Evolutionary conservation across 2,113 vertebrate species (phyloP).

Genomic region (Anguilla japonica): DNA sequence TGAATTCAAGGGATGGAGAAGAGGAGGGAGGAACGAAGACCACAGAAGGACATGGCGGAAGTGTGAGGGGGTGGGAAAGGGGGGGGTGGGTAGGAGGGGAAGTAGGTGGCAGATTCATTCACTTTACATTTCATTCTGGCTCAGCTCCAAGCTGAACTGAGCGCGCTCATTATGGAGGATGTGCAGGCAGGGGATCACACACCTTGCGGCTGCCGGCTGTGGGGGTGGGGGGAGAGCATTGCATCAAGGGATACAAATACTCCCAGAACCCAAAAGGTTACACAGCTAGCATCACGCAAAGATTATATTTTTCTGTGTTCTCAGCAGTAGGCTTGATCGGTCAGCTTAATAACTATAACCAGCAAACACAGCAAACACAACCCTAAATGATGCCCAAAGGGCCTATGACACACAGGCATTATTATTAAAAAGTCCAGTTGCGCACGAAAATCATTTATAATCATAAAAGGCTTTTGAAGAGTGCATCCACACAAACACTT

Average conservation of each 20-base stretch:
- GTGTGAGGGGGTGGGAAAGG: background rate
- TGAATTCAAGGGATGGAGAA: background rate
- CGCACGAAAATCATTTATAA: background rate
- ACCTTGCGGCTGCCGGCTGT: background rate
- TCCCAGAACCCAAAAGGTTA: background rate
- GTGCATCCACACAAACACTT: background rate
- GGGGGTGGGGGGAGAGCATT: background rate
- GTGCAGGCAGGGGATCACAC: background rate
- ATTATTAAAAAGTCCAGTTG: background rate
- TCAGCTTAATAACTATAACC: too few species aligned
- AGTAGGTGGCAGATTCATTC: background rate
- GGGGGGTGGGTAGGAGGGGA: too few species aligned
- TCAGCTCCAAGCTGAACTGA: background rate
- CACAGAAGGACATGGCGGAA: too few species aligned
- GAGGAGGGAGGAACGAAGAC: background rate
- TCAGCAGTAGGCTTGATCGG: background rate
- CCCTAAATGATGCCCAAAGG: background rate
- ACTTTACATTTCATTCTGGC: background rate
- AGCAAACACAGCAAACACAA: background rate
- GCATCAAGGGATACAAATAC: background rate
- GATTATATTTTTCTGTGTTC: background rate
- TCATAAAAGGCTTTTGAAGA: background rate
- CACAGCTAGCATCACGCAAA: background rate
- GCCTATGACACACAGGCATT: background rate
- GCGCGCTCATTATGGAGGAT: background rate